Evolutionary conservation across 1,140 invertebrate species (phyloP).

Genomic region (Eumeta japonica): DNA sequence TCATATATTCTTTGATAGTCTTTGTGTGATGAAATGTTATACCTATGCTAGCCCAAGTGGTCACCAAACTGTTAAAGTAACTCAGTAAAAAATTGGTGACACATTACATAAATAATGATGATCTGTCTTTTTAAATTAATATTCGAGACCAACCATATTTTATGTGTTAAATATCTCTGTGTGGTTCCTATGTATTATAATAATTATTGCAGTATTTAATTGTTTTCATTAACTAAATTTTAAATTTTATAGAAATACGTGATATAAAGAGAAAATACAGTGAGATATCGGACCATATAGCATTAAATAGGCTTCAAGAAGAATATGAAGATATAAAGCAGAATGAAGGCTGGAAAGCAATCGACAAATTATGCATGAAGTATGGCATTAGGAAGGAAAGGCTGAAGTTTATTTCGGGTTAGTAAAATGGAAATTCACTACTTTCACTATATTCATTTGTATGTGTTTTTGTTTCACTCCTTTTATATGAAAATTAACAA

Average conservation of each 20-base stretch:
- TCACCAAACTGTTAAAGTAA: too few relatives aligned
- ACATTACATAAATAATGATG: too few relatives aligned
- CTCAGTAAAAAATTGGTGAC: too few relatives aligned
- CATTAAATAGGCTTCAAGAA: conserved; percentile 51
- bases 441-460: background rate
- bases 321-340: conserved; percentile 35
- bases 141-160: too few relatives aligned
- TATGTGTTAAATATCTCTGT: too few relatives aligned
- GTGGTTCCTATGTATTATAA: too few relatives aligned
- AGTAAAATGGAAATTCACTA: conserved; percentile 11
- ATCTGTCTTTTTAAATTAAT: too few relatives aligned
- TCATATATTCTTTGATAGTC: too few relatives aligned
- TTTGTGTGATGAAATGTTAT: too few relatives aligned
- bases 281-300: conserved; percentile 57
- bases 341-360: conserved; percentile 14
- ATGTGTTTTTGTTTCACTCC: too few relatives aligned
- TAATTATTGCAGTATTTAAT: background rate
- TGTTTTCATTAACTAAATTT: background rate
- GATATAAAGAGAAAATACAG: conserved; percentile 51
- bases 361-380: conserved; percentile 34
- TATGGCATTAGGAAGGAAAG: conserved; percentile 40
- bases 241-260: conserved; percentile 40
- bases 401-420: conserved; percentile 46
- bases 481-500: too few relatives aligned
- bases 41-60: too few relatives aligned